phyloP scores from a whole-genome alignment of 2,888 invertebrate species.

The Ctenicera cuprea region DNA sequence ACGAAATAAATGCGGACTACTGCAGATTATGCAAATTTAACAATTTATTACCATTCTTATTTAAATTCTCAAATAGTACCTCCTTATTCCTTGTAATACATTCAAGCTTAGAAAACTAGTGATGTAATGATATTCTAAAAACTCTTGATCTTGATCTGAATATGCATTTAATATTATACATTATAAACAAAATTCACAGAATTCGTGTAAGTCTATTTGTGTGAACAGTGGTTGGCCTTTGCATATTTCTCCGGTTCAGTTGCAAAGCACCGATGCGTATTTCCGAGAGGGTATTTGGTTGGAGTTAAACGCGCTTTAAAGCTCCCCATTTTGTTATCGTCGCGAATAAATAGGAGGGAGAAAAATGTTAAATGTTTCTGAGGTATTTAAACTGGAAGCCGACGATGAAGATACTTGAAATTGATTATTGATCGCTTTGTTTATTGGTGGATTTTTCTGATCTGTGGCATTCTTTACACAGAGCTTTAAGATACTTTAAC shows the following conservation, averaged over 20 bases:
- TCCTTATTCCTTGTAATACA: no score
- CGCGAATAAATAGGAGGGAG: constrained; percentile 5
- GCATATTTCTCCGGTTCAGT: constrained; percentile 34
- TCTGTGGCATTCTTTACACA: neutral
- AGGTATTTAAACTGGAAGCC: neutral
- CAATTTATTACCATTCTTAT: no score
- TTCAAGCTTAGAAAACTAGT: no score
- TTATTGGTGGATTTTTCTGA: constrained; percentile 3
- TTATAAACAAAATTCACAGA: no score
- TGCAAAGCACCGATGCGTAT: constrained; percentile 39
- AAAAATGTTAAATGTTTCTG: constrained; percentile 1
- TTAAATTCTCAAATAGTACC: no score
- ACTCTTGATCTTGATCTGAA: no score
- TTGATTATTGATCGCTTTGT: constrained; percentile 12
- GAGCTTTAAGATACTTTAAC: constrained; percentile 3
- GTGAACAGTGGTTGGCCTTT: constrained; percentile 1
- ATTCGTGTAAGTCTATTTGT: no score
- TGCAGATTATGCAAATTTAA: no score
- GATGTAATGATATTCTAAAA: no score
- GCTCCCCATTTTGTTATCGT: constrained; percentile 3
- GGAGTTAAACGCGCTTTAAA: constrained; percentile 10
- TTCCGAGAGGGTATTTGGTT: constrained; percentile 29
- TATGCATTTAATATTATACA: no score
- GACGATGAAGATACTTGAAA: neutral
- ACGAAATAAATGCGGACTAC: no score